phyloP scores from a whole-genome alignment of 2,888 invertebrate species.

The Augochlorella aurata region DNA sequence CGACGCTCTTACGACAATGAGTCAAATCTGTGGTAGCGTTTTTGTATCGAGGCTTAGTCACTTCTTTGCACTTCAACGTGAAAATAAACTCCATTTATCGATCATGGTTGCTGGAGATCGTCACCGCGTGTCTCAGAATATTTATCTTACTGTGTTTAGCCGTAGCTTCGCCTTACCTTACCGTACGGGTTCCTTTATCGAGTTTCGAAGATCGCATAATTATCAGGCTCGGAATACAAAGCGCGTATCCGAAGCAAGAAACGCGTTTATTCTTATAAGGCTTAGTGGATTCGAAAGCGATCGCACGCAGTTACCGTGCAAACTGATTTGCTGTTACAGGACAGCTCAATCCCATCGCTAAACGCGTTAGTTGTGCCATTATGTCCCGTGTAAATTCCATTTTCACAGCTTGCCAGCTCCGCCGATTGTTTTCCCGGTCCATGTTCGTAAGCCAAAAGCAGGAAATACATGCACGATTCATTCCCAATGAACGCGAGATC shows the following conservation, averaged over 20 bases:
- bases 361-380: background rate
- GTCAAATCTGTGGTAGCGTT: background rate
- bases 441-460: background rate
- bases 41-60: background rate
- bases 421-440: background rate
- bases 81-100: background rate
- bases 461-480: background rate
- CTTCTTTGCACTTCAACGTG: background rate
- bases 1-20: no score
- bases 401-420: background rate
- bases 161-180: background rate
- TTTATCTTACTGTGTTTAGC: background rate
- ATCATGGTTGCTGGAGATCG: background rate
- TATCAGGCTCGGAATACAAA: background rate
- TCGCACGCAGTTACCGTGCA: background rate
- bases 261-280: background rate
- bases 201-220: background rate
- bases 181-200: background rate
- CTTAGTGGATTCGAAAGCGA: background rate
- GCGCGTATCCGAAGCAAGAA: background rate
- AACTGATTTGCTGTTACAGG: background rate
- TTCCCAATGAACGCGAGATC: background rate
- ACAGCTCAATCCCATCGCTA: background rate
- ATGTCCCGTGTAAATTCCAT: background rate
- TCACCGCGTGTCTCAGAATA: background rate